Conservation (phyloP, 2,113 vertebrate genomes). For the Monarcha castaneiventris region DNA sequence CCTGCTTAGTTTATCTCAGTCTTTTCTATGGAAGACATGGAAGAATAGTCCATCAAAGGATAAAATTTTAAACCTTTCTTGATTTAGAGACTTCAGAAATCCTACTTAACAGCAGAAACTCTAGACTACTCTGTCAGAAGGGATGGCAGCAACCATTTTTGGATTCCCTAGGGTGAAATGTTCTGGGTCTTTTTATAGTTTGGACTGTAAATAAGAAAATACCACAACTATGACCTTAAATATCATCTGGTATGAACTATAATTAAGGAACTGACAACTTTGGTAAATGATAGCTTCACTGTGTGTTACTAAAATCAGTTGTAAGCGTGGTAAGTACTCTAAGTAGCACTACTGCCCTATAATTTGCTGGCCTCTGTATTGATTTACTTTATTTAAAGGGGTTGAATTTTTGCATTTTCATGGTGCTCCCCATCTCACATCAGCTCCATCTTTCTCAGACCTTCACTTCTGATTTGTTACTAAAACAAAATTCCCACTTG, state of each 20-base stretch:
- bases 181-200: constrained; percentile 15
- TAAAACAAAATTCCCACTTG: neutral
- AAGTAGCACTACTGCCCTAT: neutral
- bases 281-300: constrained; percentile 38
- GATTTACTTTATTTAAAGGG: neutral
- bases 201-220: constrained; percentile 58
- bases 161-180: constrained; percentile 13
- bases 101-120: neutral
- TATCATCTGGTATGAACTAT: constrained; percentile 41
- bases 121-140: neutral
- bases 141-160: neutral
- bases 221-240: constrained; percentile 36
- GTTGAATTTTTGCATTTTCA: neutral
- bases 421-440: neutral
- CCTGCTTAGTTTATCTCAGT: neutral
- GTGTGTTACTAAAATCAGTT: neutral
- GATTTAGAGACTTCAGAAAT: constrained; percentile 8
- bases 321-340: neutral
- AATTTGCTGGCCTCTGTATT: neutral
- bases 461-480: neutral
- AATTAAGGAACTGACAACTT: constrained; percentile 50
- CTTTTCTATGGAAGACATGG: neutral
- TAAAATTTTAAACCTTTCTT: neutral
- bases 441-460: neutral
- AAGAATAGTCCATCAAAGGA: neutral